Evolutionary conservation across 35 echinoderm and acorn worm genomes (phyloP).

Genomic region (Apostichopus parvimensis): DNA sequence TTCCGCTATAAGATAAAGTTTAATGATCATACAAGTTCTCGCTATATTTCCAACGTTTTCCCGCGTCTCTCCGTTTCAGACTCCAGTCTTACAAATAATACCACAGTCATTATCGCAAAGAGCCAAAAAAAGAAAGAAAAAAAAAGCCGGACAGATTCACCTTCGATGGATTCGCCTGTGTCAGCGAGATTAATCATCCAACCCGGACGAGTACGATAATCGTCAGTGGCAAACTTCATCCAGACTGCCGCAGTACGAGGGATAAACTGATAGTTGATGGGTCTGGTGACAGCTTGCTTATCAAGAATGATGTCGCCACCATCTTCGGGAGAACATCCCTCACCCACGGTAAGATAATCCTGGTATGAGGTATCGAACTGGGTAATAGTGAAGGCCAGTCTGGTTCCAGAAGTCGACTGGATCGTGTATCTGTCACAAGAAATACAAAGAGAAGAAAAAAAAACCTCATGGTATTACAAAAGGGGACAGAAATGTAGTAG

Average conservation of each 20-base stretch:
- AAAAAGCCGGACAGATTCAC: not conserved
- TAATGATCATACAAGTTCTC: no score
- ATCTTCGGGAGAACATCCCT: slow-evolving; percentile 11
- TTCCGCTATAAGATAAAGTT: no score
- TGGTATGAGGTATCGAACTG: slow-evolving; percentile 11
- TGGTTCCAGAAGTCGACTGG: slow-evolving; percentile 19
- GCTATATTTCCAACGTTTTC: no score
- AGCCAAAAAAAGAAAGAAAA: no score
- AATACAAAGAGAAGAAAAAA: no score
- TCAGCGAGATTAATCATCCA: slow-evolving; percentile 65
- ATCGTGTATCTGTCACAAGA: not conserved
- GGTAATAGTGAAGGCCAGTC: not conserved
- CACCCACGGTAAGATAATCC: slow-evolving; percentile 20
- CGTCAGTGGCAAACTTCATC: slow-evolving; percentile 57
- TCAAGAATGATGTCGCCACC: slow-evolving; percentile 4
- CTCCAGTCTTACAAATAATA: no score
- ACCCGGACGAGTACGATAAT: slow-evolving; percentile 51
- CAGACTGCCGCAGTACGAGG: slow-evolving; percentile 55
- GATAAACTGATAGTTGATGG: slow-evolving; percentile 48
- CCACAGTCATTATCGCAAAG: no score
- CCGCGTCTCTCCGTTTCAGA: no score
- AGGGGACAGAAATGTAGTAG: no score
- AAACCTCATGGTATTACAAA: no score
- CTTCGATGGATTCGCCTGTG: slow-evolving; percentile 14
- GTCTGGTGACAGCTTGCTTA: slow-evolving; percentile 54